Base-by-base conservation (phyloP, 2,888 invertebrate genomes). In the Fragum whitleyi region DNA sequence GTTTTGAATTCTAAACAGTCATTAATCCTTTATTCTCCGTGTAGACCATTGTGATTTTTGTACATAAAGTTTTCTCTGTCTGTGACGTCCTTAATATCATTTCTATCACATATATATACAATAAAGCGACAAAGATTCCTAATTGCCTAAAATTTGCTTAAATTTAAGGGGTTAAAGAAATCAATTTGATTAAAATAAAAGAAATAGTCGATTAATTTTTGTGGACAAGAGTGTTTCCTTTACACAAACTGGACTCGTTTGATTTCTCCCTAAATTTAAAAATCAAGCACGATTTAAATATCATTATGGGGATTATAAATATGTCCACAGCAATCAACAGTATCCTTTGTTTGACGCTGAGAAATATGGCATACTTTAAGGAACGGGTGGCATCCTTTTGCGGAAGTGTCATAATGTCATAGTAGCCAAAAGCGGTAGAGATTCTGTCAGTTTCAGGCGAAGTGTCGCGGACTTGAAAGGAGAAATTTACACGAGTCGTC, bases 401-500 rank as follows among this genome's bases (percentile, higher is more conserved):
- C 16, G 47, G 47, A 47, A 47, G n/a, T 47, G 47, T 47, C 47
- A 47, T n/a, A 47, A 14, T 47, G 47, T 3, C n/a, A n/a, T 47
- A 14, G 14, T 47, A n/a, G 47, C n/a, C 47, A 14, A 47, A 47
- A 47, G 7, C 47, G 16, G 5, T 47, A 14, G 3, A 5, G 14
- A 47, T 9, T 14, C 14, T 47, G 47, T 47, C 47, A n/a, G 47
- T 47, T 57, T 57, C 57, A 57, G 11, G 61, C 32, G 11, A 65
- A 65, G 65, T 32, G 42, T 39, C 23, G 21, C 2, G 9, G 73
- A 78, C 78, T 69, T 78, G 74, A 78, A 78, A 78, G 78, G 61
- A 69, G 78, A 78, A 78, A 78, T 78, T 78, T 78, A 78, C 78
- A 78, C 62, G 78, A 78, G 42, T 78, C 69, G 62, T 73, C 78